Conservation (phyloP, 2,888 invertebrate species). For the Diarsia rubi region DNA sequence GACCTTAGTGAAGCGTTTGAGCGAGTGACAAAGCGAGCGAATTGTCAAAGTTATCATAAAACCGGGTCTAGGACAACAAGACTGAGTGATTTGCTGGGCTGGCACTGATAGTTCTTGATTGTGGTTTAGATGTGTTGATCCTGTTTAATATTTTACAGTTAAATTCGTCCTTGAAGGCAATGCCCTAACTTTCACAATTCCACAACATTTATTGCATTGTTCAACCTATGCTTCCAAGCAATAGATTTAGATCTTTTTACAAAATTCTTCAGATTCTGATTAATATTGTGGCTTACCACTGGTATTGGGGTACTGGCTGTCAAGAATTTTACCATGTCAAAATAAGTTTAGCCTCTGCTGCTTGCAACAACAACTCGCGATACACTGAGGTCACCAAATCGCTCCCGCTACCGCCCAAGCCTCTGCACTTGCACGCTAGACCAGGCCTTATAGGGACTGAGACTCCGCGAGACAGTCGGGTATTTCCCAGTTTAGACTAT, state of each 20-base stretch:
- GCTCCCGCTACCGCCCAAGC: background rate
- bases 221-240: background rate
- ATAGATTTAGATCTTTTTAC: background rate
- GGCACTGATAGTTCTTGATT: background rate
- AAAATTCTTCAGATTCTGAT: background rate
- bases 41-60: background rate
- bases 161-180: background rate
- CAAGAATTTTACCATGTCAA: background rate
- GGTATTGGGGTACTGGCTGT: background rate
- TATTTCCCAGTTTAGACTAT: conserved; percentile 26
- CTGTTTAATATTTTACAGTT: background rate
- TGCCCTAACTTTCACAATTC: background rate
- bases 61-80: background rate
- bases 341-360: background rate
- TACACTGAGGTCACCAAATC: background rate
- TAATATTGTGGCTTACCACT: background rate
- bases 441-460: background rate
- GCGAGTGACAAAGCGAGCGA: background rate
- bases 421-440: background rate
- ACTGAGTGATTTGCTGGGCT: background rate
- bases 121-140: background rate
- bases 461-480: conserved; percentile 23
- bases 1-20: background rate
- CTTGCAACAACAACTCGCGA: background rate
- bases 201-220: background rate